A percentile compares a stretch with the other conserved stretches of the same genome.
Evolutionary conservation across 2,797 vertebrate genomes (phyloP).

Genomic region (Sternotherus odoratus): DNA sequence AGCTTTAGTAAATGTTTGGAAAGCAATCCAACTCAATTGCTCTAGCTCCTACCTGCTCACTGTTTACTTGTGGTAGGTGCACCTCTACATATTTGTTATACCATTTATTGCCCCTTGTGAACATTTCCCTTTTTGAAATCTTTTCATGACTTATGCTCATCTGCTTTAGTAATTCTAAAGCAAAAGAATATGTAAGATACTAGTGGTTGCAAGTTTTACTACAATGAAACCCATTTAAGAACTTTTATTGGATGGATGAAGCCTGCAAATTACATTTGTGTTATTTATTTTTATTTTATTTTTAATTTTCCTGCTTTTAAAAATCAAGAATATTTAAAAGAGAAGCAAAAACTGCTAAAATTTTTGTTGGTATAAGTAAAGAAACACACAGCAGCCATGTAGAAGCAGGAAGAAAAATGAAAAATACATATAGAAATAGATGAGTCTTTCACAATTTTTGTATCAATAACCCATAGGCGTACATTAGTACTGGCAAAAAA

Average conservation of each 20-base stretch:
- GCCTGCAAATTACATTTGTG: neutral
- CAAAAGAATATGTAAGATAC: neutral
- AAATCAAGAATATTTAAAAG: slow-evolving; percentile 8
- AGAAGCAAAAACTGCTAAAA: neutral
- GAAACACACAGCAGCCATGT: slow-evolving; percentile 27
- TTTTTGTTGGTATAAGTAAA: slow-evolving; percentile 30
- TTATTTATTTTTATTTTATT: neutral
- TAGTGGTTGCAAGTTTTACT: neutral
- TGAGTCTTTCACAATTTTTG: neutral
- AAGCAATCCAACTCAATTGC: neutral
- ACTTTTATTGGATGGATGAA: neutral
- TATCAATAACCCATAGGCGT: neutral
- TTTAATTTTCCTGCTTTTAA: neutral
- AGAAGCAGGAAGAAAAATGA: slow-evolving; percentile 22
- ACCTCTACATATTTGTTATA: slow-evolving; percentile 41
- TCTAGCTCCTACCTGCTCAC: neutral
- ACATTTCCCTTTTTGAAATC: slow-evolving; percentile 18
- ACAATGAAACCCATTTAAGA: neutral
- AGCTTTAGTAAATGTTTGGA: neutral
- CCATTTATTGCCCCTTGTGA: slow-evolving; percentile 44
- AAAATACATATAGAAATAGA: neutral
- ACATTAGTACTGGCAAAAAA: neutral
- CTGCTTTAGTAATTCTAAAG: slow-evolving; percentile 42
- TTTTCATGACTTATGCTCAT: neutral
- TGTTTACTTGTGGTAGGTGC: slow-evolving; percentile 34